Evolutionary conservation across 2,797 vertebrate species (phyloP), one percentile per base, ranked within the genome.

Genomic region (Tragelaphus oryx): DNA sequence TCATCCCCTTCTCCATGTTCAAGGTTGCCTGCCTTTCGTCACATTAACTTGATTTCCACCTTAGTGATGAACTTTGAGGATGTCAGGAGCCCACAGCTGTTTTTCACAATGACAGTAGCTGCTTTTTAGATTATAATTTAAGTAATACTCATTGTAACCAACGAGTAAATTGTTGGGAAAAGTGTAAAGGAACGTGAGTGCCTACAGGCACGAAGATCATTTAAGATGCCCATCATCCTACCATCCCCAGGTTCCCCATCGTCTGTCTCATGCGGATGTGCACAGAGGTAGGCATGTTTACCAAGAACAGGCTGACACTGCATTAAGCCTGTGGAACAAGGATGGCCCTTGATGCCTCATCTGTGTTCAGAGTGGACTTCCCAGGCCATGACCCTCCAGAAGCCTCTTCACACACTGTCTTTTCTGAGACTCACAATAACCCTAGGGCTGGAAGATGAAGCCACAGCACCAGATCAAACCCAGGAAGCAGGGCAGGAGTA

Each of bases 151-250:
- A 1, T 13, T 4, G 1, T 59, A 41, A 46, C 14, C 33, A 2
- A 5, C 16, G 8, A 37, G 18, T 14, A n/a, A 14, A 6, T 24
- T 6, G 3, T 7, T 37, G 3, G 6, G n/a, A 22, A 2, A 18
- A 10, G 41, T 11, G 1, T 46, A 2, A 71, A 28, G 46, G 13
- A 59, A 22, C n/a, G 0, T 33, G 13, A 59, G 1, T 28, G 13
- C 13, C 0, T 5, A 14, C 1, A 0, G 48, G 30, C n/a, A 33
- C 1, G 75, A 24, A 33, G 52, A 24, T 30, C 0, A 6, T 0
- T 78, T 50, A 78, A n/a, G 75, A 3, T 5, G 3, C 52, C 65
- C 4, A 0, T 6, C 10, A 3, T 22, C 86, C 79, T 0, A 3
- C 22, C 65, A 0, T 37, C 30, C 16, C 2, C 78, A 11, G 76